Evolutionary conservation across 2,113 vertebrate species (phyloP).

Genomic region (Scalopus aquaticus): DNA sequence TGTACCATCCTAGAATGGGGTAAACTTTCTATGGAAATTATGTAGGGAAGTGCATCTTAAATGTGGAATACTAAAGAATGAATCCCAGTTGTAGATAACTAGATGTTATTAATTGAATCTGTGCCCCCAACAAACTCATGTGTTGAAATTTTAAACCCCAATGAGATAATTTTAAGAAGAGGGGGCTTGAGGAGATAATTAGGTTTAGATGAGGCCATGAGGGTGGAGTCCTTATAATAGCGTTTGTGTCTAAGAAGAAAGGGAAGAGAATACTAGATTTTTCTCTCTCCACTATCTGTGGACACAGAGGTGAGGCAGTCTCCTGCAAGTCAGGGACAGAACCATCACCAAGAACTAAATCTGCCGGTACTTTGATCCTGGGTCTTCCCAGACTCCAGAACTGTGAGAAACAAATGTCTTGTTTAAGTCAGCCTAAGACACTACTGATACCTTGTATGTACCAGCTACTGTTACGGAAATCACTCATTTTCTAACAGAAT

Average conservation of each 20-base stretch:
- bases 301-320: background rate
- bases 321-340: background rate
- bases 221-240: background rate
- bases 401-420: background rate
- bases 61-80: background rate
- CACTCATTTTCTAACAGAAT: slow-evolving; percentile 24
- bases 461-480: background rate
- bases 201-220: background rate
- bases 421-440: background rate
- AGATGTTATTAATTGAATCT: background rate
- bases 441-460: background rate
- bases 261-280: background rate
- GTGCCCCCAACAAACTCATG: background rate
- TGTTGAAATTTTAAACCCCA: background rate
- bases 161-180: background rate
- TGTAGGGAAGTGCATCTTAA: background rate
- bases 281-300: background rate
- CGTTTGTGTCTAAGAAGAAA: background rate
- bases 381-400: background rate
- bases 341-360: background rate
- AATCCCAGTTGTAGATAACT: background rate
- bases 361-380: background rate
- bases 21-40: slow-evolving; percentile 3
- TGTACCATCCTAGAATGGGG: background rate
- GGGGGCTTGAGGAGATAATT: background rate